phyloP scores from a whole-genome alignment of 2,888 invertebrate species.

The Zaprionus bogoriensis region DNA sequence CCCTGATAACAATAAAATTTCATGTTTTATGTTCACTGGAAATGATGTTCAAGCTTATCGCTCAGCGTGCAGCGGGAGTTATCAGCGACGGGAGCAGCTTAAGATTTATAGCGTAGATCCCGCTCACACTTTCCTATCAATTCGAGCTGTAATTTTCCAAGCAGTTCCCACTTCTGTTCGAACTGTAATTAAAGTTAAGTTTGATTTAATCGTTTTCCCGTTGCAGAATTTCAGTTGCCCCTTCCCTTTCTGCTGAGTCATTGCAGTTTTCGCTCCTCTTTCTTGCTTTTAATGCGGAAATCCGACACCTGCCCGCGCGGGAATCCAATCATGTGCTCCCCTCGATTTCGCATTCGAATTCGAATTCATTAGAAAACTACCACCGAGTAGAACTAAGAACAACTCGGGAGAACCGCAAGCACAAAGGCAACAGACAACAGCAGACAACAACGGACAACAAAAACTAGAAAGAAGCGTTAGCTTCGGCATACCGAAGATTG shows the following conservation, averaged over 20 bases:
- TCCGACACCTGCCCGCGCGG: conserved; percentile 37
- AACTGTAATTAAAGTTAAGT: neutral
- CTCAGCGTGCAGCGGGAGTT: neutral
- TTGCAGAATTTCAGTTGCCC: neutral
- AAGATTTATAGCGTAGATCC: neutral
- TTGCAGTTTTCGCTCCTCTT: neutral
- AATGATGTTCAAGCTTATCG: neutral
- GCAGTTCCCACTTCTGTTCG: too few relatives aligned
- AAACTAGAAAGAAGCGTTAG: neutral
- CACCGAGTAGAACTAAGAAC: conserved; percentile 15
- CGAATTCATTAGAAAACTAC: conserved; percentile 54
- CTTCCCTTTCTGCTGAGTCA: conserved; percentile 19
- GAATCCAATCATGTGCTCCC: conserved; percentile 32
- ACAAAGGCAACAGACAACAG: conserved; percentile 33
- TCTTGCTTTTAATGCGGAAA: conserved; percentile 15
- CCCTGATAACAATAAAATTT: neutral
- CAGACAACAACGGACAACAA: conserved; percentile 11
- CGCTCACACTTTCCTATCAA: neutral
- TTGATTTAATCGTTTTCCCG: too few relatives aligned
- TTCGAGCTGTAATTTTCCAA: neutral
- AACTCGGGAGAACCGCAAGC: conserved; percentile 33
- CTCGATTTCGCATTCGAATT: conserved; percentile 8
- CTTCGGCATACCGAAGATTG: too few relatives aligned
- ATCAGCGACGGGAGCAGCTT: neutral
- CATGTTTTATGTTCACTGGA: neutral